Percentiles rank a stretch among this genome's conserved stretches.
Evolutionary conservation across 1,140 invertebrate species (phyloP).

Genomic region (Drosophila bifasciata): DNA sequence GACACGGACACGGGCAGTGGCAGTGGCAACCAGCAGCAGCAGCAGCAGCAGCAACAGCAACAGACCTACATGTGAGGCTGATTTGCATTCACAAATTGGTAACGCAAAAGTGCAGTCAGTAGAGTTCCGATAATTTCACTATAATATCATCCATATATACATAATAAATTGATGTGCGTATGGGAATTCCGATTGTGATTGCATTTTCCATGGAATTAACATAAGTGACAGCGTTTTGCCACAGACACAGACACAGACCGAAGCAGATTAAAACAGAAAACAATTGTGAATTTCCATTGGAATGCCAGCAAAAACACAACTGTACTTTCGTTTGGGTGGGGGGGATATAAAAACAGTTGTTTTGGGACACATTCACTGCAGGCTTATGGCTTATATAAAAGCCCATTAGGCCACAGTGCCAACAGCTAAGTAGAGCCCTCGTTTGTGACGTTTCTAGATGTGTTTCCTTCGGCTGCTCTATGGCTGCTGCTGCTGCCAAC

Average conservation of each 20-base stretch:
- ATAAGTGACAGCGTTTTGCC: constrained; percentile 50
- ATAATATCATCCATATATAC: too few relatives aligned
- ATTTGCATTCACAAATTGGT: constrained; percentile 72
- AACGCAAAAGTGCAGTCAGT: constrained; percentile 48
- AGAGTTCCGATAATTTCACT: neutral
- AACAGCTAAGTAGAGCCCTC: too few relatives aligned
- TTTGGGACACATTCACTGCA: neutral
- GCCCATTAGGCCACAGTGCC: too few relatives aligned
- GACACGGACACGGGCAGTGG: neutral
- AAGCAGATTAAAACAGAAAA: too few relatives aligned
- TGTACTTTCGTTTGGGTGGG: constrained; percentile 1
- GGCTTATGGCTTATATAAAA: neutral
- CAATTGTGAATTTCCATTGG: neutral
- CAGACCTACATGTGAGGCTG: constrained; percentile 21
- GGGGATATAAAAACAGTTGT: neutral
- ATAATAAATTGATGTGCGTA: constrained; percentile 9
- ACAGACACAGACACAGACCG: constrained; percentile 20
- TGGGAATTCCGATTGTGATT: neutral
- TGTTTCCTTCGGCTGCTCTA: too few relatives aligned
- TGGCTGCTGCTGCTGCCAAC: too few relatives aligned
- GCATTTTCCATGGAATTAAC: constrained; percentile 33
- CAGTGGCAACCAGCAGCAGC: neutral
- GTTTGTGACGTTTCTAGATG: too few relatives aligned
- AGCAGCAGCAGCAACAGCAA: neutral
- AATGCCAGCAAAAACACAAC: constrained; percentile 16